Conservation (phyloP, 2,113 vertebrate species). For the Tinamus guttatus region DNA sequence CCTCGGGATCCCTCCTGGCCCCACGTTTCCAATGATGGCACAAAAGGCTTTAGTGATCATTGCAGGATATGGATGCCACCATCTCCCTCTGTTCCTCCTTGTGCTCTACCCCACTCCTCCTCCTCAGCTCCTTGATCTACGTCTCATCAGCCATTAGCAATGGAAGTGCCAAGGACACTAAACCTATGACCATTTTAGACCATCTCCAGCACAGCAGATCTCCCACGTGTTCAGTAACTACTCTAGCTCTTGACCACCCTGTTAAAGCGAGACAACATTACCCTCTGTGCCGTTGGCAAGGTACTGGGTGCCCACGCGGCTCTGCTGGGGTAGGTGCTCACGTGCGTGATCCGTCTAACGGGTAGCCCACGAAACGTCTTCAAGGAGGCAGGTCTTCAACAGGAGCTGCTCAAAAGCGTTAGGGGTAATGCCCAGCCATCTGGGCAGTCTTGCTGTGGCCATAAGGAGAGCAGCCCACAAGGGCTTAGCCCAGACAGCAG, state of each 20-base stretch:
- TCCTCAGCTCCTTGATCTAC: neutral
- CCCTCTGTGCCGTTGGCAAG: neutral
- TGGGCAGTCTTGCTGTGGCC: rapidly evolving
- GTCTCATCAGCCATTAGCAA: neutral
- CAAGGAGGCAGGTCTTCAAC: neutral
- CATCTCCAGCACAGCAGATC: neutral
- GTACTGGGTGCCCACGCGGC: neutral
- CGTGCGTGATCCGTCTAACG: neutral
- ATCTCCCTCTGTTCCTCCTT: neutral
- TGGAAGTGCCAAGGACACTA: neutral
- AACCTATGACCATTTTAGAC: too few relatives aligned
- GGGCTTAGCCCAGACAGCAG: neutral
- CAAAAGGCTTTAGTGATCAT: constrained; percentile 28
- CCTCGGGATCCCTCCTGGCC: neutral
- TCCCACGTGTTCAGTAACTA: neutral
- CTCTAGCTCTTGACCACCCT: neutral
- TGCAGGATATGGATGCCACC: neutral
- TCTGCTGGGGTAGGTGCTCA: neutral
- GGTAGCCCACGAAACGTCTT: neutral
- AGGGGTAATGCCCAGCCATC: neutral
- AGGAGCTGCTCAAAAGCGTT: neutral
- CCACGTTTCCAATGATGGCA: neutral
- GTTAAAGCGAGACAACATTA: neutral
- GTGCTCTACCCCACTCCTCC: neutral
- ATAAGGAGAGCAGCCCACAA: rapidly evolving